Evolutionary conservation across 2,797 vertebrate species (phyloP).

Genomic region (Thunnus albacares): DNA sequence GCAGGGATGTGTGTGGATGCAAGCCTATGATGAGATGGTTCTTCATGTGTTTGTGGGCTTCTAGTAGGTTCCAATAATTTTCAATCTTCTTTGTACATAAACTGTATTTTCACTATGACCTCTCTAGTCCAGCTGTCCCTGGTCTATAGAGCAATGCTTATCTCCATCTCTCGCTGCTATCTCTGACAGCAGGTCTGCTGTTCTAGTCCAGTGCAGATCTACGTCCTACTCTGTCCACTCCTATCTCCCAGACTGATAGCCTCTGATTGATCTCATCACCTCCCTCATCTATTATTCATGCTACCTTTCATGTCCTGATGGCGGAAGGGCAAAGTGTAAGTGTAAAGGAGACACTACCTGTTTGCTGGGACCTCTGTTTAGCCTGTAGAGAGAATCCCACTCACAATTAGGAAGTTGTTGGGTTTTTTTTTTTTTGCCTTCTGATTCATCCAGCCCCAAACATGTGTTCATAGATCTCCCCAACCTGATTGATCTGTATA

Average conservation of each 20-base stretch:
- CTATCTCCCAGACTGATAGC: conserved; percentile 79
- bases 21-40: conserved; percentile 56
- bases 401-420: conserved; percentile 90
- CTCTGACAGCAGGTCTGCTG: conserved; percentile 68
- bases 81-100: conserved; percentile 44
- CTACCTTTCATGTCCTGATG: conserved; percentile 71
- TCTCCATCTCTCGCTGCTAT: conserved; percentile 62
- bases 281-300: conserved; percentile 83
- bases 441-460: conserved; percentile 86
- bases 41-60: conserved; percentile 25
- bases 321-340: conserved; percentile 67
- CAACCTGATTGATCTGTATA: conserved; percentile 93
- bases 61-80: conserved; percentile 29
- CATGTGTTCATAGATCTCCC: conserved; percentile 89
- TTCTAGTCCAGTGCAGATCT: conserved; percentile 67
- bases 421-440: conserved; percentile 91
- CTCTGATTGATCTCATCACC: conserved; percentile 83
- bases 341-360: conserved; percentile 71
- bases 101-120: conserved; percentile 27
- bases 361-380: conserved; percentile 58
- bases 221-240: conserved; percentile 75
- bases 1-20: conserved; percentile 63
- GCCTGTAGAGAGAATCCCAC: conserved; percentile 22
- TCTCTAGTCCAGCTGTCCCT: conserved; percentile 17
- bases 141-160: conserved; percentile 61